Evolutionary conservation across 1,140 invertebrate species (phyloP), one percentile per base, ranked within the genome.

Genomic region (Musca vetustissima): DNA sequence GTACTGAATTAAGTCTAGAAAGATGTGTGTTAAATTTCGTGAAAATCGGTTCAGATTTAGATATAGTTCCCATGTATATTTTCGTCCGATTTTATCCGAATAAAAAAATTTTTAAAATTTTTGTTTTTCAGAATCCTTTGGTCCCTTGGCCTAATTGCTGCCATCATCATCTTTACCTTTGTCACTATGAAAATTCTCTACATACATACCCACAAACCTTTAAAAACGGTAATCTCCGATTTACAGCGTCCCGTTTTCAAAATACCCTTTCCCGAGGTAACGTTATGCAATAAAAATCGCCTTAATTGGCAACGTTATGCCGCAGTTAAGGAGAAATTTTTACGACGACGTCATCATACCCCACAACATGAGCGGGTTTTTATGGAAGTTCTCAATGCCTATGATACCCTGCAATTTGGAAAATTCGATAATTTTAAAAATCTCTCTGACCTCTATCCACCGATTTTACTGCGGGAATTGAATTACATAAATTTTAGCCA

Each of bases 281-380:
- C 79, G 0, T 74, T 81, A 7, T 81, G 79, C 64, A 80, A 80
- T 49, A 69, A 71, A 49, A 81, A 81, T 55, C 74, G 74, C 1
- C n/a, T 81, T 14, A 79, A 81, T 69, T 81, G 77, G 76, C 73
- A 72, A 0, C 74, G 76, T n/a, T 32, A 80, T 3, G 21, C 66
- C 0, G 70, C 75, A 49, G 47, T 13, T 13, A 49, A 49, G 14
- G 47, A 49, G 13, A 49, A 49, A 49, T 49, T 49, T 17, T 15
- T 49, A 22, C 53, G 3, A 22, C 19, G 3, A 28, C 3, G 3
- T 4, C 28, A 28, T 25, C 57, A 22, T 19, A 61, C 68, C 0
- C 13, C 47, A 17, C 14, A 49, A 66, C 47, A 49, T 36, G 36
- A 61, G 4, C 25, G 59, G 8, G 28, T 72, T 11, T 70, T 70